Percentiles rank a stretch among this genome's conserved stretches.
phyloP scores from a whole-genome alignment of 2,113 vertebrate genomes.

The Varanus salvator region DNA sequence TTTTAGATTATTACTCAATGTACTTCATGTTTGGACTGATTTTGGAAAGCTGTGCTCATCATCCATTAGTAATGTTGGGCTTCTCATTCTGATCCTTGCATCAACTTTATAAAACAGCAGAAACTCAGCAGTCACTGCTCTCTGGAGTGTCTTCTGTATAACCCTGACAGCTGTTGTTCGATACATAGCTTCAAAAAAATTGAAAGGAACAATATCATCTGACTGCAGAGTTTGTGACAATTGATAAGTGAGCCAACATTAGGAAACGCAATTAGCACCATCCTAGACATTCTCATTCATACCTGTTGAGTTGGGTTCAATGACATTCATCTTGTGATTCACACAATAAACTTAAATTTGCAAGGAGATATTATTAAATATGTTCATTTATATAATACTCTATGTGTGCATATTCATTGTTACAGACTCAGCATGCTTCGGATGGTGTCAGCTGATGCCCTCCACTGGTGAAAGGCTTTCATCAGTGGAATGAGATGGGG shows the following conservation, averaged over 20 bases:
- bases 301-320: neutral
- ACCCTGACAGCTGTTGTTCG: neutral
- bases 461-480: neutral
- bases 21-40: neutral
- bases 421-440: too few relatives aligned
- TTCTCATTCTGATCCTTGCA: conserved; percentile 2
- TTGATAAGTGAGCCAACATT: neutral
- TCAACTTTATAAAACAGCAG: neutral
- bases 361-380: neutral
- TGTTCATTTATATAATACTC: neutral
- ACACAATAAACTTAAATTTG: neutral
- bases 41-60: neutral
- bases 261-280: neutral
- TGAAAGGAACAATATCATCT: neutral
- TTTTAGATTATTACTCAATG: neutral
- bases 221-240: neutral
- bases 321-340: neutral
- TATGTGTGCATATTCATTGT: too few relatives aligned
- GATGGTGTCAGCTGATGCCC: neutral
- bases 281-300: neutral
- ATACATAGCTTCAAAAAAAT: neutral
- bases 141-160: neutral
- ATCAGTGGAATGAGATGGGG: neutral
- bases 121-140: neutral
- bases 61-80: neutral